These are phyloP conservation scores for Agonopterix alstromeriana DNA, from an alignment of 2,888 invertebrate species.

Conservation along the genomic window DNA sequence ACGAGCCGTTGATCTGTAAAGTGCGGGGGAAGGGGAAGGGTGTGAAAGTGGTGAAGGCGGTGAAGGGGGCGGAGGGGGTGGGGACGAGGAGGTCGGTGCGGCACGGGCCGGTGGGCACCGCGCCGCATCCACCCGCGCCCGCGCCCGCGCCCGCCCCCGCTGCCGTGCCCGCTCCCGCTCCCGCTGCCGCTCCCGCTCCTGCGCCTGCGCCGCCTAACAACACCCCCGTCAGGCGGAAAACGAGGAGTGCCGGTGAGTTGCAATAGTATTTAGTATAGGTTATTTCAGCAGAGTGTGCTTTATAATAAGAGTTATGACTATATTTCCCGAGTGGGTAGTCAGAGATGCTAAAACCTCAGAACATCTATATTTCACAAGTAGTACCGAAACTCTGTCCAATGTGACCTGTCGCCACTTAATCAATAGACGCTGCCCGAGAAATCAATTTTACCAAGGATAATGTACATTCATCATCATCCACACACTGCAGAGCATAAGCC, in stretches of 20 bases:
- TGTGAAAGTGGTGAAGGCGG: slow-evolving; percentile 19
- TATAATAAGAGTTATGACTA: no score
- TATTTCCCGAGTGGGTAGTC: no score
- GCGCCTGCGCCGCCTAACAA: slow-evolving; percentile 26
- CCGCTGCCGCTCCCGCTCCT: slow-evolving; percentile 22
- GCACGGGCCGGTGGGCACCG: slow-evolving; percentile 41
- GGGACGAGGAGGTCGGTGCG: slow-evolving; percentile 76
- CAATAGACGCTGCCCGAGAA: no score
- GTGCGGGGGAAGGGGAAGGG: slow-evolving; percentile 66
- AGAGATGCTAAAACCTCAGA: no score
- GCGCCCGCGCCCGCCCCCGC: slow-evolving; percentile 19
- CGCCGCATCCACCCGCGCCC: slow-evolving; percentile 24
- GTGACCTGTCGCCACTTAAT: no score
- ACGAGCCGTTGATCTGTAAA: slow-evolving; percentile 87
- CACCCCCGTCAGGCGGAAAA: slow-evolving; percentile 75
- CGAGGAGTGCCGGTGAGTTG: slow-evolving; percentile 82
- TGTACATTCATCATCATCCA: no score
- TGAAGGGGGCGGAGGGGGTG: slow-evolving; percentile 29
- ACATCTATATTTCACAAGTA: no score
- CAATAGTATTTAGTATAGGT: no score
- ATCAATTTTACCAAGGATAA: no score
- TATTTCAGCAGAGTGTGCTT: no score
- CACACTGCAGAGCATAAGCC: no score
- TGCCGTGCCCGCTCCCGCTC: slow-evolving; percentile 40
- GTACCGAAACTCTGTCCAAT: no score